phyloP scores from a whole-genome alignment of 2,113 vertebrate genomes.

The Daboia siamensis region DNA sequence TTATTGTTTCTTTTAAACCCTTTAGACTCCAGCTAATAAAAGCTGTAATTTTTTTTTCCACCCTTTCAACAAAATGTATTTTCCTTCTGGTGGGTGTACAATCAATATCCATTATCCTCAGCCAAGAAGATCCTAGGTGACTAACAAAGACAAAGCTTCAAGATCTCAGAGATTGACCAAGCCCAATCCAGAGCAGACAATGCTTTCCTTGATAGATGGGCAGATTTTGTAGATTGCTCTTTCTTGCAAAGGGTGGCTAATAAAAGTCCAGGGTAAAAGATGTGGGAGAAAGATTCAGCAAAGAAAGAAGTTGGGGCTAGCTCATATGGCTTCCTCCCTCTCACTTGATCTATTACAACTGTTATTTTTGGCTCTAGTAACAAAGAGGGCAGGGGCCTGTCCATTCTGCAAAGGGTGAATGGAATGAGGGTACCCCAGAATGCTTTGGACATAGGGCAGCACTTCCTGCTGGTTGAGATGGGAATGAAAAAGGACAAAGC shows the following conservation, averaged over 20 bases:
- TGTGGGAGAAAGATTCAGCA: neutral
- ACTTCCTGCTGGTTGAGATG: conserved; percentile 78
- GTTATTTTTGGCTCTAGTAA: conserved; percentile 54
- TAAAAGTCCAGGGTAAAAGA: neutral
- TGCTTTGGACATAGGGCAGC: conserved; percentile 64
- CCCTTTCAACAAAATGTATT: neutral
- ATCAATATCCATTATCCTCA: neutral
- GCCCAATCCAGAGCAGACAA: neutral
- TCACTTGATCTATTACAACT: conserved; percentile 44
- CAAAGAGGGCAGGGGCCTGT: conserved; percentile 53
- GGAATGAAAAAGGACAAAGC: conserved; percentile 79
- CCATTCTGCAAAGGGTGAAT: conserved; percentile 53
- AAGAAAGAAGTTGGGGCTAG: neutral
- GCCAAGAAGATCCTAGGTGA: neutral
- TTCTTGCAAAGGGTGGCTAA: neutral
- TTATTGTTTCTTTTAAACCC: neutral
- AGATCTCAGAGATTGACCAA: too few species aligned
- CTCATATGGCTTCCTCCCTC: neutral
- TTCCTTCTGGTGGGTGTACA: neutral
- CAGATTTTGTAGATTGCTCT: neutral
- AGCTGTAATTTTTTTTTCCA: neutral
- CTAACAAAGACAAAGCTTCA: neutral
- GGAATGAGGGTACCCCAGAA: conserved; percentile 76
- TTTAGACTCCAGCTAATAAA: neutral
- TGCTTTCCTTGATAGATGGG: neutral